Base-by-base conservation (phyloP, 2,113 vertebrate species). In the Erinaceus europaeus region DNA sequence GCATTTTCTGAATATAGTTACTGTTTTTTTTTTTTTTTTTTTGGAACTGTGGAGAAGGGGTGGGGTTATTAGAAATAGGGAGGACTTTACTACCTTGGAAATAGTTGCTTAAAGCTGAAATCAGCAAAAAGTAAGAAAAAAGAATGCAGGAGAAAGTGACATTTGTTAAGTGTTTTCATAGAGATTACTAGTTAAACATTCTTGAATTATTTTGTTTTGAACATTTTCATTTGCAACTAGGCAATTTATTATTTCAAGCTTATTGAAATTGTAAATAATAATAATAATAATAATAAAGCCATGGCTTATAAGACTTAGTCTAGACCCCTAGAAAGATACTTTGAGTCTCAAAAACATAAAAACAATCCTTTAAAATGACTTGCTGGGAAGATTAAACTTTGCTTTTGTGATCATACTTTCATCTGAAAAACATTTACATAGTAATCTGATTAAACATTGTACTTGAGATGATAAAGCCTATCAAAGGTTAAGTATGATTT, bases 341-440 rank as follows among this genome's bases (percentile, higher is more conserved):
- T 95, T 96, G 93, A 97, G 92, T 91, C 91, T 84, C 48, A 88
- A 95, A 96, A 95, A 94, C 95, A 95, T 95, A 92, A 91, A 93
- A 90, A 95, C 92, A 90, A 76, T 88, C 92, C 20, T 15, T 50
- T 15, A 50, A 50, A 50, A 91, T 97, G 95, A 94, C 94, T 97
- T 92, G 89, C 86, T 95, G 93, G 96, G 93, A 97, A 95, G 96
- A 96, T 97, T 96, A 97, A 96, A 94, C 94, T 96, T 96, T 90
- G 87, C 90, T 97, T 97, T 84, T 85, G 95, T 94, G 91, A 95
- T 93, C 96, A 92, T 95, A 95, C 95, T 96, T 94, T 96, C 94
- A 95, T 97, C 95, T 96, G 95, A 96, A 95, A 97, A 95, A 95
- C 92, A 95, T 96, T 97, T 94, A 96, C 93, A 94, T 96, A 95